These are phyloP conservation scores for Hirtodrosophila trivittata DNA, from an alignment of 2,888 invertebrate species.

Conservation along the genomic window DNA sequence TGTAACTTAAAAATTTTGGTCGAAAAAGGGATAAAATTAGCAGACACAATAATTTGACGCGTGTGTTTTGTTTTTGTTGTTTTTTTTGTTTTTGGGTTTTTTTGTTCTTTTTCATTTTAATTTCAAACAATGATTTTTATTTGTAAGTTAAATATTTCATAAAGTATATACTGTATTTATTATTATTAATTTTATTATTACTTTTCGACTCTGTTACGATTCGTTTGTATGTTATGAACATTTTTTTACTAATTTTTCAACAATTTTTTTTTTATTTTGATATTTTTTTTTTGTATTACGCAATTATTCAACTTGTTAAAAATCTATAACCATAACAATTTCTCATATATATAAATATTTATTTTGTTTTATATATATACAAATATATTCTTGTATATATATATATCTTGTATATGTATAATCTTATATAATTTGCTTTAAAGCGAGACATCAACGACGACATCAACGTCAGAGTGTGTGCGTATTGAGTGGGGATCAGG, in stretches of 20 bases:
- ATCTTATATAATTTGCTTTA: constrained; percentile 65
- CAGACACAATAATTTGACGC: constrained; percentile 65
- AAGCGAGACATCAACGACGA: constrained; percentile 66
- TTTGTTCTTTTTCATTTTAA: constrained; percentile 50
- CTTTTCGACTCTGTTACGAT: constrained; percentile 44
- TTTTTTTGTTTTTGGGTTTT: no score
- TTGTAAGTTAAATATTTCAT: constrained; percentile 75
- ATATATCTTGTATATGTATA: constrained; percentile 55
- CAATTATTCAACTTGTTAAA: constrained; percentile 82
- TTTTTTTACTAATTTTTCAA: constrained; percentile 81
- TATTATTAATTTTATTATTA: constrained; percentile 50
- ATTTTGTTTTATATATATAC: constrained; percentile 13
- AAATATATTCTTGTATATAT: constrained; percentile 24
- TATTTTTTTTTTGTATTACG: constrained; percentile 71
- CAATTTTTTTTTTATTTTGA: constrained; percentile 79
- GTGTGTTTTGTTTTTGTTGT: no score
- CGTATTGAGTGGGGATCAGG: constrained; percentile 38
- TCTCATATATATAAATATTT: constrained; percentile 61
- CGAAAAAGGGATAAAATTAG: constrained; percentile 69
- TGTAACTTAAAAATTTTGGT: constrained; percentile 56
- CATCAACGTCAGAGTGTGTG: constrained; percentile 48
- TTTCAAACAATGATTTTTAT: constrained; percentile 76
- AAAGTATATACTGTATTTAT: constrained; percentile 75
- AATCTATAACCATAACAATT: constrained; percentile 82
- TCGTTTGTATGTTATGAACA: constrained; percentile 72